phyloP scores from a whole-genome alignment of 2,888 invertebrate species.

The Napeogenes inachia region DNA sequence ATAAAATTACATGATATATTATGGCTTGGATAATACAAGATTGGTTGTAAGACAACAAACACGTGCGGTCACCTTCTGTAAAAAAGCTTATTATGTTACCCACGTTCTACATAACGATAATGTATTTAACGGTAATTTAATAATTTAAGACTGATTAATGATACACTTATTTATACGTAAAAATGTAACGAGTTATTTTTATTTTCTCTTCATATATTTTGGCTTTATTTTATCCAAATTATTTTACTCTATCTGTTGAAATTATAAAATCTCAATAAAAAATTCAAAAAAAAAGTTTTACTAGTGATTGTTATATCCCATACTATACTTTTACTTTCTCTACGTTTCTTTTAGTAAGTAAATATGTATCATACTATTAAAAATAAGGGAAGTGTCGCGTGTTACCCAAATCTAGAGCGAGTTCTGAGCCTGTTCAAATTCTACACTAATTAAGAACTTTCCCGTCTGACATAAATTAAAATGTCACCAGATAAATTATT shows the following conservation, averaged over 20 bases:
- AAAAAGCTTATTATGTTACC: conserved; percentile 15
- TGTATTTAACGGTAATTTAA: conserved; percentile 1
- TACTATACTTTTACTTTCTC: too few species aligned
- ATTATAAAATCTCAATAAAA: too few species aligned
- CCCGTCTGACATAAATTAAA: conserved; percentile 51
- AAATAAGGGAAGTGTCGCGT: background rate
- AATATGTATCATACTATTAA: background rate
- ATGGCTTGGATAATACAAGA: conserved; percentile 32
- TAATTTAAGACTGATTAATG: background rate
- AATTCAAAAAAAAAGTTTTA: too few species aligned
- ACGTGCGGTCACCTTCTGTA: conserved; percentile 11
- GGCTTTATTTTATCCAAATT: too few species aligned
- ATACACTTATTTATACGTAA: too few species aligned
- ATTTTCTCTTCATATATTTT: too few species aligned
- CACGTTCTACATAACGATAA: conserved; percentile 9
- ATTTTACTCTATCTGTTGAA: too few species aligned
- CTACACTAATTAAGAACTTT: conserved; percentile 62
- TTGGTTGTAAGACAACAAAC: conserved; percentile 17
- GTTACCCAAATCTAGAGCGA: background rate
- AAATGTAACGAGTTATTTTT: too few species aligned
- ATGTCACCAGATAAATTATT: conserved; percentile 46
- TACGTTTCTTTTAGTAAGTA: background rate
- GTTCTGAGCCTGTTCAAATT: conserved; percentile 20
- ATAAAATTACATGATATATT: conserved; percentile 37
- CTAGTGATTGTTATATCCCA: too few species aligned